phyloP scores from a whole-genome alignment of 1,140 invertebrate species.

The Caenorhabditis inopinata region DNA sequence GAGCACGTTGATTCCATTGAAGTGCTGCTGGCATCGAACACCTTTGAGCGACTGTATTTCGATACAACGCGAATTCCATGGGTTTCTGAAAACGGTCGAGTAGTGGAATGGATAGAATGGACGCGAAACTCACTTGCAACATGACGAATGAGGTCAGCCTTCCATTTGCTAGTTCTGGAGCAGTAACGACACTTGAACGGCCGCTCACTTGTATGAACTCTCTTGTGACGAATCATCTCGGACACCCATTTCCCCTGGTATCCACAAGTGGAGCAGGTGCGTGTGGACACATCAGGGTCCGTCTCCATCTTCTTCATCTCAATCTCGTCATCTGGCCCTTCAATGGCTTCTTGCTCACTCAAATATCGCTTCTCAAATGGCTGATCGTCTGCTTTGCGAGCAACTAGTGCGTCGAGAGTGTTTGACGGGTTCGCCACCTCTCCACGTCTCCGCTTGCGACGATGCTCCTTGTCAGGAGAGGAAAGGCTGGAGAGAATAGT shows the following conservation, averaged over 20 bases:
- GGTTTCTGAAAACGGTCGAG: conserved; percentile 57
- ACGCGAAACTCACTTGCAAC: conserved; percentile 60
- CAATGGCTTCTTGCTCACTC: conserved; percentile 63
- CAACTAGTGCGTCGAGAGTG: conserved; percentile 64
- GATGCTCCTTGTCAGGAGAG: background rate
- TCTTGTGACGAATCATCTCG: conserved; percentile 65
- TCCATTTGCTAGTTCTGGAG: conserved; percentile 64
- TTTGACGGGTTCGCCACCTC: conserved; percentile 59
- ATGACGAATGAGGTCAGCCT: conserved; percentile 65
- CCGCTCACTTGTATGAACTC: conserved; percentile 64
- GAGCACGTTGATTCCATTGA: background rate
- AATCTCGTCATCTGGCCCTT: conserved; percentile 63
- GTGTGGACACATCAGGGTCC: conserved; percentile 64
- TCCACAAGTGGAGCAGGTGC: conserved; percentile 65
- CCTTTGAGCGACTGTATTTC: conserved; percentile 63
- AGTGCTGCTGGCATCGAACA: conserved; percentile 54
- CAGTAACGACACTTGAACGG: conserved; percentile 66
- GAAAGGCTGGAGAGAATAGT: background rate
- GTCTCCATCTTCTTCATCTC: conserved; percentile 65
- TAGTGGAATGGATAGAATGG: background rate
- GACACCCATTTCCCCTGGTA: conserved; percentile 66
- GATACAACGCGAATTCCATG: conserved; percentile 66
- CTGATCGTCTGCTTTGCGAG: conserved; percentile 58
- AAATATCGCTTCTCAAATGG: conserved; percentile 61
- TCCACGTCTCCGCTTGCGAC: conserved; percentile 47